Percentiles rank a stretch among this genome's conserved stretches.
Conservation (phyloP, 1,140 invertebrate species). For the Aphis gossypii region DNA sequence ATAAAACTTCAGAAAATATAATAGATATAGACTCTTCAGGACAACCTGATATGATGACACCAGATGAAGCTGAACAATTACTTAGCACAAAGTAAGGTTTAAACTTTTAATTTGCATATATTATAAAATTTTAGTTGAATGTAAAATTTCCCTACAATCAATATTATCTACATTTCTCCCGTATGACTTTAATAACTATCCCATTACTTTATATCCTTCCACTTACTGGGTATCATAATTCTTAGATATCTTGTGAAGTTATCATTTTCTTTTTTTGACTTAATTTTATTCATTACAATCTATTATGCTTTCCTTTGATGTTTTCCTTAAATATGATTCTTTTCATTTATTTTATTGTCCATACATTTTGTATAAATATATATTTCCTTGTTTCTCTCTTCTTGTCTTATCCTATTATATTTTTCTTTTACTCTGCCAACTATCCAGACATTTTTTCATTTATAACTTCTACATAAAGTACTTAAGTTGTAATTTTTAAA, state of each 20-base stretch:
- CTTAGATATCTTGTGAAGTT: background rate
- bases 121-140: background rate
- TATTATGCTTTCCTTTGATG: background rate
- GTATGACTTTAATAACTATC: no score
- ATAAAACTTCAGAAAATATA: slow-evolving; percentile 36
- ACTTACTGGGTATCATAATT: no score
- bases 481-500: no score
- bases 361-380: background rate
- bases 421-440: no score
- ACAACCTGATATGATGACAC: slow-evolving; percentile 76
- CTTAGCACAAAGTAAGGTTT: slow-evolving; percentile 75
- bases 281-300: background rate
- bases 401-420: no score
- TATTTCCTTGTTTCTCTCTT: no score
- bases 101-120: background rate
- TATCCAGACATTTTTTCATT: no score
- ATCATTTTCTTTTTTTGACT: background rate
- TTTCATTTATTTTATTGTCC: background rate
- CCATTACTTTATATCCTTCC: no score
- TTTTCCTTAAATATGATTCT: background rate
- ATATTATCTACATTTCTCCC: no score
- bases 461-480: no score
- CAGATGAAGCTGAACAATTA: slow-evolving; percentile 83
- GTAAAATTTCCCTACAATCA: background rate
- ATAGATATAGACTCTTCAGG: slow-evolving; percentile 27